These are phyloP conservation scores for Notamacropus eugenii DNA, from an alignment of 2,797 vertebrate species.

Conservation along the genomic window DNA sequence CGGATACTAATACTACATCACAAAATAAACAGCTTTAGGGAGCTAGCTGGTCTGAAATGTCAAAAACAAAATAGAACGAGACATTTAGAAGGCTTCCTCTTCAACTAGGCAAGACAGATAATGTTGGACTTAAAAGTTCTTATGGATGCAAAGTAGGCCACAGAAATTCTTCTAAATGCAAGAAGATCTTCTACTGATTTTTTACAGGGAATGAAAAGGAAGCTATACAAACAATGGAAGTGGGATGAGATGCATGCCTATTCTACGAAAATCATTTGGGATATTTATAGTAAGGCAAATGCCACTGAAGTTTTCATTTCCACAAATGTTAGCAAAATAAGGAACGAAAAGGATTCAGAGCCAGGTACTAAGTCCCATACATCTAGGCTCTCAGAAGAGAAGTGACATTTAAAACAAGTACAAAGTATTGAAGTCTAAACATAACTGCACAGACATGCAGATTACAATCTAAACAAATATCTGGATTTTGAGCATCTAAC, in stretches of 20 bases:
- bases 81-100: constrained; percentile 20
- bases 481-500: background rate
- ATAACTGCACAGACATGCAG: background rate
- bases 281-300: background rate
- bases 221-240: background rate
- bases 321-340: constrained; percentile 52
- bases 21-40: background rate
- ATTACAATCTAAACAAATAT: background rate
- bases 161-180: constrained; percentile 14
- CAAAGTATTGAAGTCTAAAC: constrained; percentile 17
- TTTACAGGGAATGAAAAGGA: constrained; percentile 8
- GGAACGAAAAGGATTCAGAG: constrained; percentile 19
- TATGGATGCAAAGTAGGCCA: background rate
- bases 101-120: background rate
- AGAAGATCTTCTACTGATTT: background rate
- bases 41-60: background rate
- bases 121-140: constrained; percentile 2
- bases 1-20: background rate
- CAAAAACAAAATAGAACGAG: background rate
- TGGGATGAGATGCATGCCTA: background rate
- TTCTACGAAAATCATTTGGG: background rate
- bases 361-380: constrained; percentile 7
- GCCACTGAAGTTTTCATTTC: constrained; percentile 4
- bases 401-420: constrained; percentile 36
- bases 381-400: constrained; percentile 5